phyloP scores from a whole-genome alignment of 2,888 invertebrate species.

The Carterocephalus palaemon region DNA sequence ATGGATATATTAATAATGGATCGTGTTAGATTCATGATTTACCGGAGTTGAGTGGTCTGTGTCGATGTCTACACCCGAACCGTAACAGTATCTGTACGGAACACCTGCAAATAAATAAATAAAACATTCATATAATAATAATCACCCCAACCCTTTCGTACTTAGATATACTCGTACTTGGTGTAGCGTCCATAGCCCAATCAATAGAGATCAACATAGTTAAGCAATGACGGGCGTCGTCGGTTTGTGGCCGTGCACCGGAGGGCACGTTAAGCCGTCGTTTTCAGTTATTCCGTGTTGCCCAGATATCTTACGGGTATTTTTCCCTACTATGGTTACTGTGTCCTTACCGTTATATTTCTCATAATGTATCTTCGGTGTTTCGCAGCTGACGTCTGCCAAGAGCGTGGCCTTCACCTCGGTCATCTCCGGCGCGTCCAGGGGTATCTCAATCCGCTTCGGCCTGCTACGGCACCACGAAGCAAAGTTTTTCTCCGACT shows the following conservation, averaged over 20 bases:
- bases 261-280: too few species aligned
- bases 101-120: conserved; percentile 64
- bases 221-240: too few species aligned
- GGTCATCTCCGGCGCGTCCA: conserved; percentile 41
- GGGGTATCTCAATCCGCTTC: conserved; percentile 26
- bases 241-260: too few species aligned
- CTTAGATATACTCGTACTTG: too few species aligned
- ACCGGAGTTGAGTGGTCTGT: conserved; percentile 87
- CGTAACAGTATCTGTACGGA: conserved; percentile 92
- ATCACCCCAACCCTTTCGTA: background rate
- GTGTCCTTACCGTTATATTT: conserved; percentile 44
- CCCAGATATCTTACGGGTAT: too few species aligned
- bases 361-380: conserved; percentile 87
- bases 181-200: too few species aligned
- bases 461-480: conserved; percentile 25
- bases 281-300: too few species aligned
- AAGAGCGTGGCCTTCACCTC: conserved; percentile 14
- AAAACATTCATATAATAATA: background rate
- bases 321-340: too few species aligned
- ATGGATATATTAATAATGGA: too few species aligned
- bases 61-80: conserved; percentile 89
- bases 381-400: conserved; percentile 81
- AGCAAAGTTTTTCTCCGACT: conserved; percentile 12
- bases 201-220: too few species aligned
- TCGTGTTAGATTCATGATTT: too few species aligned